phyloP scores from a whole-genome alignment of 1,140 invertebrate genomes.

The Dermatophagoides farinae region DNA sequence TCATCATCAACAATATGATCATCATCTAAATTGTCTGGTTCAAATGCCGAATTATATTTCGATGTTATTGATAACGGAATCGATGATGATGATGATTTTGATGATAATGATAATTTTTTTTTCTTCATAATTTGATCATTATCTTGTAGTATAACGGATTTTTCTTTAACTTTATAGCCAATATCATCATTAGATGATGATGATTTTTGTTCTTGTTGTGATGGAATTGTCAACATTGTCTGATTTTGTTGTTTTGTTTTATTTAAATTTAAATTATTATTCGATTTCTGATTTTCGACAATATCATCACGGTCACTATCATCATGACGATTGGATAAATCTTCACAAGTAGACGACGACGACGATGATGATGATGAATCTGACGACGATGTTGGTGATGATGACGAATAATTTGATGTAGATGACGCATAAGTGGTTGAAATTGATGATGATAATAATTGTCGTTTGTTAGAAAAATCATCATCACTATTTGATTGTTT shows the following conservation, averaged over 20 bases:
- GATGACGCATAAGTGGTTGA: conserved; percentile 5
- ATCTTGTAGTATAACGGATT: too few relatives aligned
- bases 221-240: too few relatives aligned
- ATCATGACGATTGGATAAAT: neutral
- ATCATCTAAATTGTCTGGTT: neutral
- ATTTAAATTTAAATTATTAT: neutral
- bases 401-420: neutral
- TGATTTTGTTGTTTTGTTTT: neutral
- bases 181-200: too few relatives aligned
- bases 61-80: too few relatives aligned
- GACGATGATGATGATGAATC: neutral
- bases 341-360: neutral
- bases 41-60: too few relatives aligned
- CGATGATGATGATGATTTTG: too few relatives aligned
- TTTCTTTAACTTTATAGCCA: too few relatives aligned
- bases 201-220: too few relatives aligned
- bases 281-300: neutral
- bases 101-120: too few relatives aligned
- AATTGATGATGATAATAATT: neutral
- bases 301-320: neutral
- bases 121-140: too few relatives aligned
- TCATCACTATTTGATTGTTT: too few relatives aligned
- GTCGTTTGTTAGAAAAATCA: neutral
- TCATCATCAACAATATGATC: neutral
- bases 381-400: neutral